Conservation (phyloP, 2,888 invertebrate genomes). For the Campaea margaritaria region DNA sequence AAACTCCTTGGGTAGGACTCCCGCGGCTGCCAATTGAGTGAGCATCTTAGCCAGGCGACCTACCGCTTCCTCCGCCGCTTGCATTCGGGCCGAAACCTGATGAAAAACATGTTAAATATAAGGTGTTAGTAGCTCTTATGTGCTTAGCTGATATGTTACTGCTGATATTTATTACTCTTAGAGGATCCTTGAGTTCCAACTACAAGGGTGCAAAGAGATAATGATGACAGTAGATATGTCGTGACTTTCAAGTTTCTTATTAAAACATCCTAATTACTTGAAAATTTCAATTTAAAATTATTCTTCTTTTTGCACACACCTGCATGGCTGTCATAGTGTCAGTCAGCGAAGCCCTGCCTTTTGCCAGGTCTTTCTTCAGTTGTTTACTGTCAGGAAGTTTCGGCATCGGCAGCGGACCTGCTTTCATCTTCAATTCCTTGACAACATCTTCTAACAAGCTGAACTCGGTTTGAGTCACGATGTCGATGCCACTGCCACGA, state of each 20-base stretch:
- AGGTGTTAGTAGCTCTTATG: too few species aligned
- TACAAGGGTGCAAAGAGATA: too few species aligned
- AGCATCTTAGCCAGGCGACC: conserved; percentile 58
- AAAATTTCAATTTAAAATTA: too few species aligned
- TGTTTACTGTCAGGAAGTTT: conserved; percentile 63
- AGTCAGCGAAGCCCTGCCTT: conserved; percentile 66
- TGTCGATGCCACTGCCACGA: conserved; percentile 60
- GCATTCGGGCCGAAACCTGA: conserved; percentile 59
- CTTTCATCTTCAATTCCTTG: conserved; percentile 45
- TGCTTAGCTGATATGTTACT: too few species aligned
- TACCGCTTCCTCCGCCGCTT: conserved; percentile 63
- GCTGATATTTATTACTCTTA: too few species aligned
- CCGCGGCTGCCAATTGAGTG: conserved; percentile 56
- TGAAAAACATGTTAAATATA: not conserved
- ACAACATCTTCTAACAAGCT: conserved; percentile 57
- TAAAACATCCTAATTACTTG: too few species aligned
- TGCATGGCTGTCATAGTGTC: conserved; percentile 76
- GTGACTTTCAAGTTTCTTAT: too few species aligned
- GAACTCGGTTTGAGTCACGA: conserved; percentile 71
- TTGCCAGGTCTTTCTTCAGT: conserved; percentile 57
- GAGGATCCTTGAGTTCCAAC: too few species aligned
- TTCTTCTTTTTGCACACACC: conserved; percentile 49
- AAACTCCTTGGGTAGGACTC: conserved; percentile 53
- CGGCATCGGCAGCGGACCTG: conserved; percentile 56
- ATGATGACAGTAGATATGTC: too few species aligned